A percentile compares a stretch with the other conserved stretches of the same genome.
These are phyloP conservation scores for Pteria penguin DNA, from an alignment of 2,888 invertebrate genomes.

Conservation along the genomic window DNA sequence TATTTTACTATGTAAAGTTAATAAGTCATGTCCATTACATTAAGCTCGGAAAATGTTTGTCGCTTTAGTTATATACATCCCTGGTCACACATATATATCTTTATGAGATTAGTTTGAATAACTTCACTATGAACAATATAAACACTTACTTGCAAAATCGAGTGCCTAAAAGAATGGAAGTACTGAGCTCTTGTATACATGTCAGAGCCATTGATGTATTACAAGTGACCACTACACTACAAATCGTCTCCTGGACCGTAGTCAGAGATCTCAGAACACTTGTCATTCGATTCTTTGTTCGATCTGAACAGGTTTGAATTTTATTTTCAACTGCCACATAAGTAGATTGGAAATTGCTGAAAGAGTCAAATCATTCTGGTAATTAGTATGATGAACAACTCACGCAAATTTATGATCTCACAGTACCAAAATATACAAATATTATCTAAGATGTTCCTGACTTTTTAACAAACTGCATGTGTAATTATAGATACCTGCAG, in stretches of 20 bases:
- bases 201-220: neutral
- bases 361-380: too few relatives aligned
- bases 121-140: neutral
- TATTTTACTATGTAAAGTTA: too few relatives aligned
- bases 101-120: too few relatives aligned
- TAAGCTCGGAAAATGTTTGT: too few relatives aligned
- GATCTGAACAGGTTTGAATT: neutral
- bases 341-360: neutral
- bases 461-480: too few relatives aligned
- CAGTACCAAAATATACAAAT: too few relatives aligned
- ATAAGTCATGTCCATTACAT: too few relatives aligned
- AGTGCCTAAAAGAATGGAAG: neutral
- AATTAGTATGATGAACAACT: too few relatives aligned
- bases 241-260: neutral
- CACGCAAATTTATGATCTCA: too few relatives aligned
- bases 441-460: too few relatives aligned
- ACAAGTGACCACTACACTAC: neutral
- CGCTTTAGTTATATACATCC: too few relatives aligned
- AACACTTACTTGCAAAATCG: neutral
- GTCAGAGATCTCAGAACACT: neutral
- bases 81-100: too few relatives aligned
- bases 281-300: neutral
- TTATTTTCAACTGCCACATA: neutral
- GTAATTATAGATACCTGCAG: neutral
- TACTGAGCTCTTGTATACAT: neutral